phyloP scores from a whole-genome alignment of 2,113 vertebrate species.

The Bos indicus region DNA sequence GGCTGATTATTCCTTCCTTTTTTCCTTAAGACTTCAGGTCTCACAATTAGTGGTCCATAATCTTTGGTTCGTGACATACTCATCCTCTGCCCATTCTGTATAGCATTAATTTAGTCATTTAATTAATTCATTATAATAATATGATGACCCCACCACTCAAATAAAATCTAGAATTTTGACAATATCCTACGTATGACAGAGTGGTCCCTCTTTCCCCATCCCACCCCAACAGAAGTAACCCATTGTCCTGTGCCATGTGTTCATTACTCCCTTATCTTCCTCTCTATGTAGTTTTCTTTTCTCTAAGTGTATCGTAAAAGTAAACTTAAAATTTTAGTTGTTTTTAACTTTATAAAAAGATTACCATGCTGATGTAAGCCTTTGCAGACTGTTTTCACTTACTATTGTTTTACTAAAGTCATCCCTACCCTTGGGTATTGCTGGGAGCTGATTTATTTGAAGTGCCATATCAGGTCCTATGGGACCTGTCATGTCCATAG shows the following conservation, averaged over 20 bases:
- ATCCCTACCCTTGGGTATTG: accelerated
- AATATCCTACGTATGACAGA: too few relatives aligned
- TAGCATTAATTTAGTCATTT: not conserved
- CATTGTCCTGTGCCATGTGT: not conserved
- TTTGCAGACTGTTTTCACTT: not conserved
- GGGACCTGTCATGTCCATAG: not conserved
- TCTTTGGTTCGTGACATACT: not conserved
- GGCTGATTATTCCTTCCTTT: not conserved
- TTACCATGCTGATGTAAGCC: not conserved
- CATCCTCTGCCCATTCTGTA: not conserved
- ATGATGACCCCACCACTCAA: not conserved
- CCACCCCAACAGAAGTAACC: not conserved
- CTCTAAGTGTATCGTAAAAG: not conserved
- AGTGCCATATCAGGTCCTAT: not conserved
- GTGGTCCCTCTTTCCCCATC: too few relatives aligned
- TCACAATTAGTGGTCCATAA: not conserved
- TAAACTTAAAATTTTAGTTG: not conserved
- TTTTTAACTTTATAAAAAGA: not conserved
- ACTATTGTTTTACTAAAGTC: not conserved
- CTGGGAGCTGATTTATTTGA: not conserved
- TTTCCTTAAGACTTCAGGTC: not conserved
- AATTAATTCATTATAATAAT: not conserved
- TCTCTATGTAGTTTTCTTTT: not conserved
- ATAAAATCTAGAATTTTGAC: not conserved
- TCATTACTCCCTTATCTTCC: not conserved